A percentile compares a stretch with the other conserved stretches of the same genome.
Evolutionary conservation across 2,888 invertebrate genomes (phyloP).

Genomic region (Ephialtes manifestator): DNA sequence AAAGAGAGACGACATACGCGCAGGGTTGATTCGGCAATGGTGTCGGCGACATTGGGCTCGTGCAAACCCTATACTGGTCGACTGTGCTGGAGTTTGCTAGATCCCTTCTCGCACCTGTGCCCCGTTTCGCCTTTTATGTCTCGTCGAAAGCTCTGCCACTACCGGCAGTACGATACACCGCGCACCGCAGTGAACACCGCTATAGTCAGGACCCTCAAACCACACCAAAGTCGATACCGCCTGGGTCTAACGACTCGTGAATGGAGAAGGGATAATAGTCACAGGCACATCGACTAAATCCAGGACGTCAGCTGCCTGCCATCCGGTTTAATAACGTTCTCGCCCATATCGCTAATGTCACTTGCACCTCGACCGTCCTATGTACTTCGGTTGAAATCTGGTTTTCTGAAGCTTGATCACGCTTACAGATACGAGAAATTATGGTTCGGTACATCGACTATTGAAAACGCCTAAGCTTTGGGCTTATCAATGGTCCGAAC

Average conservation of each 20-base stretch:
- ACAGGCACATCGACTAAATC: slow-evolving; percentile 5
- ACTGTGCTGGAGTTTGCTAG: background rate
- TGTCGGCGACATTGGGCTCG: slow-evolving; percentile 31
- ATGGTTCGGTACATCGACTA: background rate
- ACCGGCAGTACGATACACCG: slow-evolving; percentile 5
- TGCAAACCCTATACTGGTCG: background rate
- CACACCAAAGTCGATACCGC: slow-evolving; percentile 51
- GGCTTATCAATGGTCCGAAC: background rate
- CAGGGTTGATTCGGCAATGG: slow-evolving; percentile 36
- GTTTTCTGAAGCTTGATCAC: background rate
- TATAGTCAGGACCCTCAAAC: slow-evolving; percentile 20
- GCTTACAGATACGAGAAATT: background rate
- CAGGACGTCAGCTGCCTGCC: slow-evolving; percentile 19
- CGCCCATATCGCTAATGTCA: slow-evolving; percentile 3
- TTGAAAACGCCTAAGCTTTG: background rate
- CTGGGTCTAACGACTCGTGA: slow-evolving; percentile 55
- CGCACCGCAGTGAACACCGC: slow-evolving; percentile 4
- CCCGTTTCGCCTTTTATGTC: slow-evolving; percentile 43
- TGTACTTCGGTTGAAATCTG: background rate
- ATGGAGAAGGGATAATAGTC: slow-evolving; percentile 50
- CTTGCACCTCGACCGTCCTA: background rate
- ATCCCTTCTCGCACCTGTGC: slow-evolving; percentile 35
- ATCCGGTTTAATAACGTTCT: slow-evolving; percentile 39
- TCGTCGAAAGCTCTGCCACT: slow-evolving; percentile 19
- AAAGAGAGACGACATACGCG: slow-evolving; percentile 26